Conservation (phyloP, 2,888 invertebrate species). For the Hirtodrosophila alboralis region DNA sequence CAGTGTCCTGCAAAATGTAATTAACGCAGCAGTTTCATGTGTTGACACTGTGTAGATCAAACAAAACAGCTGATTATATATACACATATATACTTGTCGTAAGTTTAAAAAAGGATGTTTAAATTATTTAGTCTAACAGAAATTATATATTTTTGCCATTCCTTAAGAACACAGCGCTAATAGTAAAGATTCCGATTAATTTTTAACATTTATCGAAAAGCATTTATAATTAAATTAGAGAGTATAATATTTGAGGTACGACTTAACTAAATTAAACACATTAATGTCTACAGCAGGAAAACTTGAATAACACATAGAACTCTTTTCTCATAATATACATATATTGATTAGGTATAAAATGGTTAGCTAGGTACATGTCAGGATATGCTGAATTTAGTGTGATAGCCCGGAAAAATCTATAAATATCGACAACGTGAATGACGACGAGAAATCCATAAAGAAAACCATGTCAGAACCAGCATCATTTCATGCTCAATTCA, state of each 20-base stretch:
- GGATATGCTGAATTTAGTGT: not conserved
- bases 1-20: slow-evolving; percentile 55
- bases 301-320: too few species aligned
- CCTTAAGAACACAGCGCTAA: too few species aligned
- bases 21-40: slow-evolving; percentile 53
- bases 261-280: too few species aligned
- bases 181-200: too few species aligned
- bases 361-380: not conserved
- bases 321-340: too few species aligned
- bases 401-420: slow-evolving; percentile 18
- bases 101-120: not conserved
- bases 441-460: slow-evolving; percentile 16
- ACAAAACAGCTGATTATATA: slow-evolving; percentile 11
- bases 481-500: slow-evolving; percentile 73
- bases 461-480: slow-evolving; percentile 37
- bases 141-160: too few species aligned
- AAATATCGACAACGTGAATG: slow-evolving; percentile 19
- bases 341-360: too few species aligned
- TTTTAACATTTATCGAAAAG: too few species aligned
- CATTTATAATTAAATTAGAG: too few species aligned
- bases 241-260: too few species aligned
- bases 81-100: not conserved
- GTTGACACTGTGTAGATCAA: slow-evolving; percentile 23
- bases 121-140: not conserved
- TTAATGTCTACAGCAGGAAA: too few species aligned